Percentiles rank a stretch among this genome's conserved stretches.
Conservation (phyloP, 2,888 invertebrate genomes). For the Chouioia cunea region DNA sequence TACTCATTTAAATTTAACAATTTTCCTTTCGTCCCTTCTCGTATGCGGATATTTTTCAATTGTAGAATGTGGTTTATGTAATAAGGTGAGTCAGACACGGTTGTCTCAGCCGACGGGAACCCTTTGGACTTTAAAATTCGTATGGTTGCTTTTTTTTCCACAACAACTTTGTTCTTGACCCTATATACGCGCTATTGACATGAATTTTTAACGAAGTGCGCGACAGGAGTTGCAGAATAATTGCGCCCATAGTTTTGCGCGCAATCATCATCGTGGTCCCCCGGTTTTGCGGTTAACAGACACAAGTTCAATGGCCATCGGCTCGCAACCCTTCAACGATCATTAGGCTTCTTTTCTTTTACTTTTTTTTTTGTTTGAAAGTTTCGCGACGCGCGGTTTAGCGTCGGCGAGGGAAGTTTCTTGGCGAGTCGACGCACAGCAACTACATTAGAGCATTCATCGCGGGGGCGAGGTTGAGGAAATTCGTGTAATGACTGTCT, state of each 20-base stretch:
- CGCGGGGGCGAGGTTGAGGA: too few species aligned
- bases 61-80: too few species aligned
- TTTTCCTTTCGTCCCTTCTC: too few species aligned
- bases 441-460: too few species aligned
- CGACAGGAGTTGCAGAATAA: constrained; percentile 21
- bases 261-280: constrained; percentile 8
- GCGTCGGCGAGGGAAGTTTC: not conserved
- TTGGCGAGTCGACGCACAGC: too few species aligned
- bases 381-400: not conserved
- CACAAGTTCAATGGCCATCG: constrained; percentile 20
- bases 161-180: constrained; percentile 41
- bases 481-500: constrained; percentile 3
- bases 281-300: constrained; percentile 34
- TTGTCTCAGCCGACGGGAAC: too few species aligned
- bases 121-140: too few species aligned
- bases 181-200: not conserved
- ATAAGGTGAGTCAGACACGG: too few species aligned
- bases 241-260: constrained; percentile 9
- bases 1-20: too few species aligned
- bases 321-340: constrained; percentile 13
- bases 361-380: constrained; percentile 9
- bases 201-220: constrained; percentile 16
- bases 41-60: too few species aligned
- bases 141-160: too few species aligned
- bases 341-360: constrained; percentile 9